These are phyloP conservation scores for Drosophila biarmipes DNA, from an alignment of 1,140 invertebrate species.

Conservation along the genomic window DNA sequence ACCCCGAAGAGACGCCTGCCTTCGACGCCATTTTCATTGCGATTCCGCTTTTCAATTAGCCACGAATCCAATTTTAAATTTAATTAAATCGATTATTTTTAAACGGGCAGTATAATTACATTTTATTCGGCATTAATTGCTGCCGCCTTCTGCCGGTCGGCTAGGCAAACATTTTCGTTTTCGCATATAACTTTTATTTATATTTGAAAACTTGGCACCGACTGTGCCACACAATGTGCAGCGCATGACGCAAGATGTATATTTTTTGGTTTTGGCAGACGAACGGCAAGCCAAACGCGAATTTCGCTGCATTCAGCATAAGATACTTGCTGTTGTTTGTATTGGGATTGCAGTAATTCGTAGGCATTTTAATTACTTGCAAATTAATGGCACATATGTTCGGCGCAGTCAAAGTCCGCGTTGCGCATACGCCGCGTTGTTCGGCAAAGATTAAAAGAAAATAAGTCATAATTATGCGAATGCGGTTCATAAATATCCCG, in stretches of 20 bases:
- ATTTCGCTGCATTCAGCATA: constrained; percentile 40
- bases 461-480: constrained; percentile 65
- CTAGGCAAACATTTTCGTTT: background rate
- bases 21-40: background rate
- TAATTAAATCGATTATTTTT: constrained; percentile 66
- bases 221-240: constrained; percentile 65
- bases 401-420: constrained; percentile 28
- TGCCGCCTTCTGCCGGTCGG: constrained; percentile 25
- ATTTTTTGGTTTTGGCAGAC: constrained; percentile 56
- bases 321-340: constrained; percentile 33
- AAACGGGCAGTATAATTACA: constrained; percentile 71
- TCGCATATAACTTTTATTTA: constrained; percentile 77
- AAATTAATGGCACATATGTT: constrained; percentile 65
- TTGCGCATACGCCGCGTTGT: constrained; percentile 61
- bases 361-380: constrained; percentile 75
- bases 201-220: constrained; percentile 76
- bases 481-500: constrained; percentile 52
- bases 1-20: constrained; percentile 25
- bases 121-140: constrained; percentile 71
- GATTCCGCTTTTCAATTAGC: constrained; percentile 33
- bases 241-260: constrained; percentile 60
- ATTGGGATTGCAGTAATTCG: constrained; percentile 58
- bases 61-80: constrained; percentile 49
- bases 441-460: constrained; percentile 27
- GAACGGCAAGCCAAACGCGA: constrained; percentile 37